Evolutionary conservation across 2,797 vertebrate species (phyloP).

Genomic region (Pangasius larnaudii): DNA sequence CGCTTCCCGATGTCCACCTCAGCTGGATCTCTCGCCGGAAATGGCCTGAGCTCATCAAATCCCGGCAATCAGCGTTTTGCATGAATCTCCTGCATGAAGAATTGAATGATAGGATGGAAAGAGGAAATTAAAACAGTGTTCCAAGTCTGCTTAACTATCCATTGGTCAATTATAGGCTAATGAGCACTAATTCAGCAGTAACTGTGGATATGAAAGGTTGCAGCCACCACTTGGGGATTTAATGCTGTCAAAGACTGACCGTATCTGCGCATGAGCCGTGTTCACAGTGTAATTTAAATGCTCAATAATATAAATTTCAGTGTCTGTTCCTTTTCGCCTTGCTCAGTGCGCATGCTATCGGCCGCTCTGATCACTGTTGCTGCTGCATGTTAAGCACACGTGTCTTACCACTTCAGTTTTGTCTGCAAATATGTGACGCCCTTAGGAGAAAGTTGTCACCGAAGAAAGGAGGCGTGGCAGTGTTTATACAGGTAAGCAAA

Average conservation of each 20-base stretch:
- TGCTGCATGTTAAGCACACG: not conserved
- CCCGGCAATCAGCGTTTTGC: not conserved
- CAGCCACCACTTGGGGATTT: not conserved
- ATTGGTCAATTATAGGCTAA: slow-evolving; percentile 30
- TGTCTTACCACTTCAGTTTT: too few relatives aligned
- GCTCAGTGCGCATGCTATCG: slow-evolving; percentile 23
- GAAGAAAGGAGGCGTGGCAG: not conserved
- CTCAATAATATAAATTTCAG: slow-evolving; percentile 41
- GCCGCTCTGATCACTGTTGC: not conserved
- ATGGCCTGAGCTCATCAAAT: slow-evolving; percentile 21
- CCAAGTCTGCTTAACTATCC: slow-evolving; percentile 4
- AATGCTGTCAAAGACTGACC: not conserved
- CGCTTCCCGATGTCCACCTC: not conserved
- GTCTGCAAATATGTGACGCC: not conserved
- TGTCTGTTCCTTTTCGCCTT: slow-evolving; percentile 39
- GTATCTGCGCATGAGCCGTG: not conserved
- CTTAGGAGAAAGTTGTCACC: not conserved
- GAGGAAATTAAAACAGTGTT: slow-evolving; percentile 14
- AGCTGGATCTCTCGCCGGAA: not conserved
- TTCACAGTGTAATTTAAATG: not conserved
- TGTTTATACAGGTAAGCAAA: not conserved
- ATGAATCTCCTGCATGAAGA: slow-evolving; percentile 12
- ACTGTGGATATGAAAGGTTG: not conserved
- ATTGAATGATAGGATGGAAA: not conserved
- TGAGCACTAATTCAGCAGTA: slow-evolving; percentile 7